These are phyloP conservation scores for Conus betulinus DNA, from an alignment of 1,140 invertebrate species.

Conservation along the genomic window DNA sequence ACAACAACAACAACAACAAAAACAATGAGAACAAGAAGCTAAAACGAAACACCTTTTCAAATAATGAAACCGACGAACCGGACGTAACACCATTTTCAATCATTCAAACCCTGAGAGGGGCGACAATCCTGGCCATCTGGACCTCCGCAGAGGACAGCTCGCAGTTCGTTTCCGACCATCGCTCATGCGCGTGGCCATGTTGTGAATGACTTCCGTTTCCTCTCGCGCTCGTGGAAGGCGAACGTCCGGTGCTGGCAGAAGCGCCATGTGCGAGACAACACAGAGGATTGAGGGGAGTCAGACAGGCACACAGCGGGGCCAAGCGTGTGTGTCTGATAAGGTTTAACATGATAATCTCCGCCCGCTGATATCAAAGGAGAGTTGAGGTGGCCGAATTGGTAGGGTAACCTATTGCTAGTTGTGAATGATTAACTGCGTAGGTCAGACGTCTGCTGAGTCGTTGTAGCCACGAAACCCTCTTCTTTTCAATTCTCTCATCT, in stretches of 20 bases:
- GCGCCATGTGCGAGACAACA: slow-evolving; percentile 1
- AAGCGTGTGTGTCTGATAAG: neutral
- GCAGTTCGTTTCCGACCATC: neutral
- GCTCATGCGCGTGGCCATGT: slow-evolving; percentile 9
- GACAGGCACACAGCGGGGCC: neutral
- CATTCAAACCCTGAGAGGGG: neutral
- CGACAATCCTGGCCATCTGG: slow-evolving; percentile 10
- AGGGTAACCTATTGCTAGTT: no score
- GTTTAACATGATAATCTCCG: neutral
- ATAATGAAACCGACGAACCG: neutral
- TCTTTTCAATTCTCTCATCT: no score
- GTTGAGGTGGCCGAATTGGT: neutral
- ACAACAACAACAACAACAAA: no score
- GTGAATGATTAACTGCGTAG: no score
- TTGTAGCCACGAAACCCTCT: no score
- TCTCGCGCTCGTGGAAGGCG: neutral
- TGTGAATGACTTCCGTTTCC: slow-evolving; percentile 24
- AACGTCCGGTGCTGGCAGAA: neutral
- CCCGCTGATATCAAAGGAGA: neutral
- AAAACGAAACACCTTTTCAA: neutral
- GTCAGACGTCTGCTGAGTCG: no score
- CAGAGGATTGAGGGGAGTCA: neutral
- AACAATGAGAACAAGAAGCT: neutral
- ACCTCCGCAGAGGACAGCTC: neutral
- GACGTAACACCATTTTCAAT: neutral